Conservation (phyloP, 2,888 invertebrate genomes). For the Drosophila macrothrix region DNA sequence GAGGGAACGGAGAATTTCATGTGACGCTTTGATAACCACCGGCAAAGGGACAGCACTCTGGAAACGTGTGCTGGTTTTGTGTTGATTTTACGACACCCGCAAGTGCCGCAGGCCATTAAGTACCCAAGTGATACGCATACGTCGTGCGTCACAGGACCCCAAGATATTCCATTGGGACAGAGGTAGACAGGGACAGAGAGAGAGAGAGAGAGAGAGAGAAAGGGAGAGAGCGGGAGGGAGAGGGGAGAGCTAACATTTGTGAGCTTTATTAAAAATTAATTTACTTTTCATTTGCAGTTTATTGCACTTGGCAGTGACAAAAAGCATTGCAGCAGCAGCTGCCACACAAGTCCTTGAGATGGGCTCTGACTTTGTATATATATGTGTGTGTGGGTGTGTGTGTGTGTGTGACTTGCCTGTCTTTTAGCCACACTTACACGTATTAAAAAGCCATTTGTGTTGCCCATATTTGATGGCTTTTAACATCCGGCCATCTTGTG, state of each 20-base stretch:
- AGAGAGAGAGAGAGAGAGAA: neutral
- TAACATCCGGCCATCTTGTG: slow-evolving; percentile 55
- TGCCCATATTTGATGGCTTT: slow-evolving; percentile 74
- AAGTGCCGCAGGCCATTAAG: slow-evolving; percentile 75
- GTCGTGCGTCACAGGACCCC: slow-evolving; percentile 27
- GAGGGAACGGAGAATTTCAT: slow-evolving; percentile 8
- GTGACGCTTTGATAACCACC: slow-evolving; percentile 50
- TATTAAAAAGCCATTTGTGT: slow-evolving; percentile 75
- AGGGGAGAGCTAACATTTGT: slow-evolving; percentile 50
- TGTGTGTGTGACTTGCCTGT: slow-evolving; percentile 22
- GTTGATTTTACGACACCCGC: slow-evolving; percentile 74
- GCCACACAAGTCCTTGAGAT: slow-evolving; percentile 33
- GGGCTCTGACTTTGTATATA: slow-evolving; percentile 13
- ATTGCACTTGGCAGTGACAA: slow-evolving; percentile 73
- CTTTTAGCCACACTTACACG: slow-evolving; percentile 66
- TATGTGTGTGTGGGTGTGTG: neutral
- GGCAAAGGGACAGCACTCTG: slow-evolving; percentile 37
- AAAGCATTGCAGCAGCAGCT: slow-evolving; percentile 58
- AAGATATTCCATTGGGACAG: slow-evolving; percentile 7
- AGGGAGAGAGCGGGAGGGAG: neutral
- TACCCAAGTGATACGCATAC: slow-evolving; percentile 63
- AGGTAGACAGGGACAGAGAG: neutral
- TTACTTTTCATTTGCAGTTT: slow-evolving; percentile 80
- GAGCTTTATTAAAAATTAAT: slow-evolving; percentile 79
- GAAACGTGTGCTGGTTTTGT: slow-evolving; percentile 38